Conservation (phyloP, 2,888 invertebrate species). For the Cantharis nigra region DNA sequence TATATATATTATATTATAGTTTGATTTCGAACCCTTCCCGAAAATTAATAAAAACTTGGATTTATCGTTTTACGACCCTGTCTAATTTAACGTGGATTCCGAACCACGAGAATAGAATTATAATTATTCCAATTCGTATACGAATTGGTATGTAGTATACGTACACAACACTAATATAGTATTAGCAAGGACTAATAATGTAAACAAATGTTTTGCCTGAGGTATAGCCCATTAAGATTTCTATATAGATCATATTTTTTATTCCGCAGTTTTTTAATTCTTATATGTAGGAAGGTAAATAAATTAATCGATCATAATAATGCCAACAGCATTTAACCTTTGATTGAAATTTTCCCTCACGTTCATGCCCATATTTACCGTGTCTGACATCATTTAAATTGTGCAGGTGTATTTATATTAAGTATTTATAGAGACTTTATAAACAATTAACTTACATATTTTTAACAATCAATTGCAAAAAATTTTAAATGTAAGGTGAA, state of each 20-base stretch:
- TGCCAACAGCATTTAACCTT: conserved; percentile 20
- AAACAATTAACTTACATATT: background rate
- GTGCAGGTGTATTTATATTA: background rate
- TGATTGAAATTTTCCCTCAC: conserved; percentile 13
- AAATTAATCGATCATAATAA: conserved; percentile 14
- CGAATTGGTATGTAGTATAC: no score
- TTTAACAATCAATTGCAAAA: background rate
- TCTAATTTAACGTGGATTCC: no score
- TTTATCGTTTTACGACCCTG: no score
- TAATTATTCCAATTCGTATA: no score
- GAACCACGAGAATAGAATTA: no score
- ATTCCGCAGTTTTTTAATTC: background rate
- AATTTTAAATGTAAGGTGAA: background rate
- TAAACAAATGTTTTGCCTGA: background rate
- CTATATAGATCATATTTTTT: background rate
- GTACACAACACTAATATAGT: no score
- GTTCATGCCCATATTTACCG: conserved; percentile 14
- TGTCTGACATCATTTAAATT: conserved; percentile 11
- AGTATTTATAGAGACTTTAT: background rate
- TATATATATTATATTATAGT: no score
- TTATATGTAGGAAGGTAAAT: conserved; percentile 3
- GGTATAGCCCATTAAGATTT: background rate
- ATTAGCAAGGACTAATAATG: background rate
- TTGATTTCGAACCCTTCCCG: no score
- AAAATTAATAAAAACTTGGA: no score